Evolutionary conservation across 2,797 vertebrate genomes (phyloP).

Genomic region (Danio tinwini): DNA sequence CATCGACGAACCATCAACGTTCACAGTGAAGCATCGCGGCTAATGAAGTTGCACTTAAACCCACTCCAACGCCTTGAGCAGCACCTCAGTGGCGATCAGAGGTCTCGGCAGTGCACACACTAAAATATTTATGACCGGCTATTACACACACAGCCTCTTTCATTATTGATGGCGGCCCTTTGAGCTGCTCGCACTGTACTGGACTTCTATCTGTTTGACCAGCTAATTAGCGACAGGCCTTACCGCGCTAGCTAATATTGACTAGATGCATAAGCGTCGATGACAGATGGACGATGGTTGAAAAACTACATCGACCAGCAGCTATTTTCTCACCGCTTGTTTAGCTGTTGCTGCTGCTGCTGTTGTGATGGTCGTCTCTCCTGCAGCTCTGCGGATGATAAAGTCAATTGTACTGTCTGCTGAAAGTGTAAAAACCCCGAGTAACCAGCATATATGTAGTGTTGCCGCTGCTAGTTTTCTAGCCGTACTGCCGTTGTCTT

Average conservation of each 20-base stretch:
- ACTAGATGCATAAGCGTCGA: slow-evolving; percentile 41
- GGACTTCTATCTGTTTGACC: slow-evolving; percentile 44
- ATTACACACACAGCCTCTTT: slow-evolving; percentile 56
- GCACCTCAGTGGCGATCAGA: slow-evolving; percentile 39
- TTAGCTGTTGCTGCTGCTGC: slow-evolving; percentile 1
- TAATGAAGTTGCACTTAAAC: slow-evolving; percentile 51
- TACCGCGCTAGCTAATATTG: slow-evolving; percentile 41
- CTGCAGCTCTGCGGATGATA: slow-evolving; percentile 1
- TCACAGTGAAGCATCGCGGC: slow-evolving; percentile 27
- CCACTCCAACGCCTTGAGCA: slow-evolving; percentile 37
- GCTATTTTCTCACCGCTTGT: slow-evolving; percentile 25
- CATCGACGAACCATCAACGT: slow-evolving; percentile 36
- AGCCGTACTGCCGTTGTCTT: not conserved
- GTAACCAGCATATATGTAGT: not conserved
- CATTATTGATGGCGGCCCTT: slow-evolving; percentile 62
- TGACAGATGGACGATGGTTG: slow-evolving; percentile 19
- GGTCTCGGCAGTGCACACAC: slow-evolving; percentile 37
- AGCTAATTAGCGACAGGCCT: slow-evolving; percentile 57
- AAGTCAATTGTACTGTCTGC: not conserved
- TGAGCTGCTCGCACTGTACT: slow-evolving; percentile 32
- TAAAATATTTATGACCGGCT: slow-evolving; percentile 65
- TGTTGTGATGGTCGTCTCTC: not conserved
- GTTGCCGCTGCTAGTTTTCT: not conserved
- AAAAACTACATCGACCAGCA: slow-evolving; percentile 37
- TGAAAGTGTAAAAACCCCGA: slow-evolving; percentile 3